Conservation (phyloP, 2,113 vertebrate genomes). For the Pantherophis guttatus region DNA sequence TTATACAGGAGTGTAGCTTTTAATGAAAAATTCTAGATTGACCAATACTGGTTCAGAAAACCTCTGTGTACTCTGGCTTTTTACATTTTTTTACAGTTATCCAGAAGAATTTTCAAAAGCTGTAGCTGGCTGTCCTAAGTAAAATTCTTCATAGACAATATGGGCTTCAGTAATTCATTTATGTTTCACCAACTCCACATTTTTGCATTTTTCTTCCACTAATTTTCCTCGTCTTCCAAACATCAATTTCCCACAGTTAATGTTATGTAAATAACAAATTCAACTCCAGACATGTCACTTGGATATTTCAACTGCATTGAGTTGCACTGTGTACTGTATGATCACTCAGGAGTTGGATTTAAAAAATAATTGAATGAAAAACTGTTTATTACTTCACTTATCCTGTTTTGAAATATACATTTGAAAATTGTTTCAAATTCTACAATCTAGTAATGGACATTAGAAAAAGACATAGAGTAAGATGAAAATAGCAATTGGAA, state of each 20-base stretch:
- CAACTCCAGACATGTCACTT: slow-evolving; percentile 48
- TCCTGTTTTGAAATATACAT: background rate
- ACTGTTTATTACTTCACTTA: slow-evolving; percentile 30
- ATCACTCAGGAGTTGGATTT: slow-evolving; percentile 68
- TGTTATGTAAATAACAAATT: slow-evolving; percentile 47
- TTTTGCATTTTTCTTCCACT: slow-evolving; percentile 36
- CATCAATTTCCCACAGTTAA: slow-evolving; percentile 44
- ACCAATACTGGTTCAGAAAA: slow-evolving; percentile 61
- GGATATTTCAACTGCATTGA: slow-evolving; percentile 54
- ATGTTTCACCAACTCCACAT: slow-evolving; percentile 43
- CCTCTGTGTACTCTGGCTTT: slow-evolving; percentile 61
- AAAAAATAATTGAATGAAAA: slow-evolving; percentile 51
- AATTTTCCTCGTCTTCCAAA: slow-evolving; percentile 62
- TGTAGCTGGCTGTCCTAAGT: slow-evolving; percentile 76
- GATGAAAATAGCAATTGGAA: slow-evolving; percentile 50
- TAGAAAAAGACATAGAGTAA: slow-evolving; percentile 38
- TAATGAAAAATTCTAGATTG: slow-evolving; percentile 71
- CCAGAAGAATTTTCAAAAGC: slow-evolving; percentile 78
- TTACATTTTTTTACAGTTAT: slow-evolving; percentile 64
- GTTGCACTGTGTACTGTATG: slow-evolving; percentile 61
- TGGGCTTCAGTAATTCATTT: slow-evolving; percentile 57
- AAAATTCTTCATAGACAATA: slow-evolving; percentile 79
- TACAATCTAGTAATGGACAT: background rate
- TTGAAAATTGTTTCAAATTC: slow-evolving; percentile 2
- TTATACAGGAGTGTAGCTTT: slow-evolving; percentile 74